Evolutionary conservation across 2,888 invertebrate genomes (phyloP), one percentile per base, ranked within the genome.

Genomic region (Spisula subtruncata): DNA sequence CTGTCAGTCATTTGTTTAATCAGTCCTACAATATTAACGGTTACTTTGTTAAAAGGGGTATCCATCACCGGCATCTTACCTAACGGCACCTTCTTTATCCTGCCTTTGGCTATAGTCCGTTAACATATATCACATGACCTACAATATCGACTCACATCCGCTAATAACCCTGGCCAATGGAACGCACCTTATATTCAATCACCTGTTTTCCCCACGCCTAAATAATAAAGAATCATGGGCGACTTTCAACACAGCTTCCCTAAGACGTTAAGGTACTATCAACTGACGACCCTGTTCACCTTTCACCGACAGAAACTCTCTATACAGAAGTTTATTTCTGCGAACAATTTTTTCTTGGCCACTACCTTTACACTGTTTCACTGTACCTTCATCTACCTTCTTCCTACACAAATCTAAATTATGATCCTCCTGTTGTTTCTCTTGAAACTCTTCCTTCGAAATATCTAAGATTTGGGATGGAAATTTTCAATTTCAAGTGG

Each of bases 11-110:
- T 71, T 51, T 92, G 91, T 29, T n/a, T 25, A 0, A 93, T 85
- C 2, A 92, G 93, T 14, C 94, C 94, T 12, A 94, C 29, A 25
- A 81, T 18, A 81, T 51, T 25, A 16, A 81, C 81, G 10, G 81
- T 54, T 25, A 83, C 83, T 83, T 60, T 83, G 1, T 83, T 51
- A 83, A 83, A 83, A 20, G 83, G 83, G 25, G 25, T 51, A 83
- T 83, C 83, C 18, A 83, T 83, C 29, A 83, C 18, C 16, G 83
- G 83, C 56, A 51, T 83, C 46, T 82, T 51, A 25, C 54, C 56
- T 8, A 54, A 32, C 12, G 56, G 82, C 14, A 82, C 82, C 51
- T n/a, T 32, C 14, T 32, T 29, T 41, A 82, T 12, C 54, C 81
- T 81, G 20, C 81, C 25, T 18, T 51, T 81, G 48, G 81, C 46